These are phyloP conservation scores for Ptychobarbus kaznakovi DNA, from an alignment of 2,797 vertebrate genomes.

Conservation along the genomic window DNA sequence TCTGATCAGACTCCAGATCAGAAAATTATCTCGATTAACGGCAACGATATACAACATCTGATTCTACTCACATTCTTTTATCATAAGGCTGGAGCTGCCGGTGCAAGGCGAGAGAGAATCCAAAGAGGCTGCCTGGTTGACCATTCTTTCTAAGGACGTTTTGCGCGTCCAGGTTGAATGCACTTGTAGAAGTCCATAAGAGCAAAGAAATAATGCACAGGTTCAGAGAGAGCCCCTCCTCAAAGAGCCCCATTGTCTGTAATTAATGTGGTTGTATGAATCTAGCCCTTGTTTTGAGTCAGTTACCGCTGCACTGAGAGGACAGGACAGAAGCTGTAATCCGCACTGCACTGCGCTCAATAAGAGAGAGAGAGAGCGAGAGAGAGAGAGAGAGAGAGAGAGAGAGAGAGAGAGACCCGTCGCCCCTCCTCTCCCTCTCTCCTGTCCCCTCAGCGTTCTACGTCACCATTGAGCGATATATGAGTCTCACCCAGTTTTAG, in stretches of 20 bases:
- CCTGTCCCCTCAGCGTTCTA: slow-evolving; percentile 17
- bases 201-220: slow-evolving; percentile 58
- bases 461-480: background rate
- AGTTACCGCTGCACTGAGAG: slow-evolving; percentile 24
- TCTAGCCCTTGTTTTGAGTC: slow-evolving; percentile 23
- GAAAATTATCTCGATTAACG: background rate
- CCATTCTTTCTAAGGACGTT: slow-evolving; percentile 86
- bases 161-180: slow-evolving; percentile 89
- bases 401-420: background rate
- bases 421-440: slow-evolving; percentile 29
- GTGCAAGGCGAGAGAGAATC: slow-evolving; percentile 93
- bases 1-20: background rate
- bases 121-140: slow-evolving; percentile 87
- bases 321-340: slow-evolving; percentile 3
- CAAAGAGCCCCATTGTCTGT: slow-evolving; percentile 65
- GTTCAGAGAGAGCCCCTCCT: slow-evolving; percentile 21
- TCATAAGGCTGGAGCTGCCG: slow-evolving; percentile 86
- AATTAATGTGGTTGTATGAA: background rate
- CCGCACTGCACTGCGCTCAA: slow-evolving; percentile 30
- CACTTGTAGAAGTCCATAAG: slow-evolving; percentile 58
- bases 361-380: slow-evolving; percentile 15
- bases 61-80: slow-evolving; percentile 87
- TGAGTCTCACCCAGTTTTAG: background rate
- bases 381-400: background rate
- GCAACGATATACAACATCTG: background rate